These are phyloP conservation scores for Lingula anatina DNA, from an alignment of 2,888 invertebrate species.

Conservation along the genomic window DNA sequence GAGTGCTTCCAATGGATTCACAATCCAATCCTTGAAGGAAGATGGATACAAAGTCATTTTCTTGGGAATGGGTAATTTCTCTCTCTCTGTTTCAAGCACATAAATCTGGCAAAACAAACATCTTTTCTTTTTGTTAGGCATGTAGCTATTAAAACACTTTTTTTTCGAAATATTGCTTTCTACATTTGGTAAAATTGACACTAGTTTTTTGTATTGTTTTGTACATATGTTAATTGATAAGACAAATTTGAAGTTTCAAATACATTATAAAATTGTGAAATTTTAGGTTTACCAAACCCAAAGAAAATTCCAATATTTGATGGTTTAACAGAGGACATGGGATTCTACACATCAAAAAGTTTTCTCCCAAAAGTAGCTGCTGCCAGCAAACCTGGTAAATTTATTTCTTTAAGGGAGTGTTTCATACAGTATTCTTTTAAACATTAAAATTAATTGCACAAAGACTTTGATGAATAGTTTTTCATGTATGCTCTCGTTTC, in stretches of 20 bases:
- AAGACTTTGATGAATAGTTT: neutral
- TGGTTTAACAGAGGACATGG: conserved; percentile 69
- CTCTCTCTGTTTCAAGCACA: too few species aligned
- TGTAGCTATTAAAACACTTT: too few species aligned
- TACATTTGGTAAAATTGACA: too few species aligned
- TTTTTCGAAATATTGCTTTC: too few species aligned
- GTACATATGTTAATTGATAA: too few species aligned
- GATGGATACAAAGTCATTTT: conserved; percentile 73
- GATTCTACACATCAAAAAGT: conserved; percentile 92
- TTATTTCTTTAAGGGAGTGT: too few species aligned
- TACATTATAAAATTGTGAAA: too few species aligned
- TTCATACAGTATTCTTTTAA: too few species aligned
- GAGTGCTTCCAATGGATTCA: conserved; percentile 53
- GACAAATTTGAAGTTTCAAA: too few species aligned
- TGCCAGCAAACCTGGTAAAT: conserved; percentile 78
- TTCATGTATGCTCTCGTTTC: neutral
- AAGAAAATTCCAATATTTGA: conserved; percentile 67
- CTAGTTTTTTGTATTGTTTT: too few species aligned
- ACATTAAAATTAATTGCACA: neutral
- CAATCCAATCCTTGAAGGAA: conserved; percentile 62
- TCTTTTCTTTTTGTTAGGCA: too few species aligned
- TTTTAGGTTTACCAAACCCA: conserved; percentile 87
- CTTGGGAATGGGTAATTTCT: conserved; percentile 57
- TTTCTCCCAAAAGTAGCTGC: conserved; percentile 83
- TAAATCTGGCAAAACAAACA: too few species aligned